Evolutionary conservation across 92 coral and sea anemone species (phyloP), one percentile per base, ranked within the genome.

Genomic region (Nematostella vectensis): DNA sequence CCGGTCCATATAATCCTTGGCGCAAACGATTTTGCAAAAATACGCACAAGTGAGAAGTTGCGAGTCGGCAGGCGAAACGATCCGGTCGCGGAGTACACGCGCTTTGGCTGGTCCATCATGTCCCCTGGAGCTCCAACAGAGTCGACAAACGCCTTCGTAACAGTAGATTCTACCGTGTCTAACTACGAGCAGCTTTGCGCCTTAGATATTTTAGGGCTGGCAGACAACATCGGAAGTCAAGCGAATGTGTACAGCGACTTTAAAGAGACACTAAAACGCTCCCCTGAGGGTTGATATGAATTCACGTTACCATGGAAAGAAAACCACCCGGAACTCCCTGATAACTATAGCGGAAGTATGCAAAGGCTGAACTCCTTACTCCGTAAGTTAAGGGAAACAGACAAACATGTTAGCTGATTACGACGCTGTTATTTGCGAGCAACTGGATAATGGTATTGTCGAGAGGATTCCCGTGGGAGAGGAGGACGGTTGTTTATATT

Each of bases 221-320:
- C 58, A 31, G 74, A 78, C 56, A 29, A 40, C 10, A 31, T 29
- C 2, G 79, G 73, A 30, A 33, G 45, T 47, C 52, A 72, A 27
- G 42, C 20, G 12, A 12, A 72, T 4, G 66, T 72, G 20, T 54
- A 65, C 22, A 49, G 43, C 11, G 79, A 72, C 29, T 72, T 72
- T 40, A 65, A 64, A 23, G 79, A 71, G 39, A 59, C 50, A 30
- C 52, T 63, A 29, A 52, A 54, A 23, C 71, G 68, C 28, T 55
- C 68, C 22, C 53, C 76, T 4, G 78, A 77, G 36, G 83, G 78
- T 18, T 77, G 83, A 59, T 77, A 77, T 47, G 74, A 70, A 49
- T 58, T 71, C 3, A 59, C 55, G 1, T 47, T 76, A 0, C 83
- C 78, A 3, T 69, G 83, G 82, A 69, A 60, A 27, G 64, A 65